Evolutionary conservation across 1,140 invertebrate species (phyloP).

Genomic region (Zaprionus davidi): DNA sequence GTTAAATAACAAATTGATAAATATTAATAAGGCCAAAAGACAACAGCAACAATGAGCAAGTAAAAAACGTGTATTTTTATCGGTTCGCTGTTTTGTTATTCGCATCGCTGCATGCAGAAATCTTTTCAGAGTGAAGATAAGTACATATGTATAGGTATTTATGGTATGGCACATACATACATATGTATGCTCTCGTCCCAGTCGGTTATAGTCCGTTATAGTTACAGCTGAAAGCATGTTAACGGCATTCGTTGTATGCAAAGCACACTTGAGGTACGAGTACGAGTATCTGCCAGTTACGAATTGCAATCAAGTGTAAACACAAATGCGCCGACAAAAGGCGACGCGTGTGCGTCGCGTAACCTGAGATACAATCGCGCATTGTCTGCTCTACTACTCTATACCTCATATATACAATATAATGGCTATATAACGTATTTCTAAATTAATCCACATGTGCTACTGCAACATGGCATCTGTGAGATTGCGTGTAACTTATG

Average conservation of each 20-base stretch:
- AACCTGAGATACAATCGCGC: conserved; percentile 63
- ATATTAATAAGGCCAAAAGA: conserved; percentile 71
- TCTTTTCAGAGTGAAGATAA: background rate
- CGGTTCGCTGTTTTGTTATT: background rate
- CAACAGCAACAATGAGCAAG: conserved; percentile 11
- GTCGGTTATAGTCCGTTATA: conserved; percentile 38
- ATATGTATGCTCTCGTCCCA: conserved; percentile 8
- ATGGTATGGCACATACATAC: background rate
- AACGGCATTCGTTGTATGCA: conserved; percentile 65
- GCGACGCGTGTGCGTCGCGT: conserved; percentile 58
- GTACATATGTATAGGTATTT: conserved; percentile 1
- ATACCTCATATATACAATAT: background rate
- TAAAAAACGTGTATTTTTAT: conserved; percentile 39
- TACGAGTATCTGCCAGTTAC: conserved; percentile 60
- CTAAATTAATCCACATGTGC: background rate
- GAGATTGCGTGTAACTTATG: conserved; percentile 45
- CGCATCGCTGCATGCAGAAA: conserved; percentile 42
- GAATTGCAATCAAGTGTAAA: conserved; percentile 75
- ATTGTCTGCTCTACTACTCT: conserved; percentile 1
- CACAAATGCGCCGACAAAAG: conserved; percentile 69
- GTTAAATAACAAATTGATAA: conserved; percentile 79
- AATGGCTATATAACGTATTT: too few species aligned
- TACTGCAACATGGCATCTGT: conserved; percentile 14
- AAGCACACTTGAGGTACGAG: conserved; percentile 46
- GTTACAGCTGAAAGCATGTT: conserved; percentile 38